Evolutionary conservation across 2,888 invertebrate genomes (phyloP).

Genomic region (Melanostoma mellinum): DNA sequence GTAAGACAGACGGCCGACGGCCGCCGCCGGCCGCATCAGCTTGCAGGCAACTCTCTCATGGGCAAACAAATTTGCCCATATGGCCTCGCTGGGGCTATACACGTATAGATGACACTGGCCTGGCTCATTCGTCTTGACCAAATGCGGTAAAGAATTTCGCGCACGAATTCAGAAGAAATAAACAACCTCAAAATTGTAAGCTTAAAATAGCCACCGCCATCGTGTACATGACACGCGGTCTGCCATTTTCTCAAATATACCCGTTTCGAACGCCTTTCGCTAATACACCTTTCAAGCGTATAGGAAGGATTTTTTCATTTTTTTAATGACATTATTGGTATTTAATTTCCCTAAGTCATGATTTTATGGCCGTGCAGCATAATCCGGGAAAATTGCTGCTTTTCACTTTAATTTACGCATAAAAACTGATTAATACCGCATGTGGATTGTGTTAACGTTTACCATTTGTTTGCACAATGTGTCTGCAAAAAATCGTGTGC

Average conservation of each 20-base stretch:
- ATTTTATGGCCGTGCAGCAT: constrained; percentile 43
- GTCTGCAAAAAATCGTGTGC: constrained; percentile 17
- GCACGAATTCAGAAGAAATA: constrained; percentile 47
- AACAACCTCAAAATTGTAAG: constrained; percentile 30
- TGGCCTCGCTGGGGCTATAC: constrained; percentile 21
- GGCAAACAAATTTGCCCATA: constrained; percentile 16
- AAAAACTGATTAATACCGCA: constrained; percentile 66
- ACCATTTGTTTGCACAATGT: constrained; percentile 38
- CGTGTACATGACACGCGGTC: constrained; percentile 15
- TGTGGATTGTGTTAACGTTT: constrained; percentile 60
- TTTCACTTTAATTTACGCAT: constrained; percentile 71
- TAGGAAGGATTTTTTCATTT: constrained; percentile 27
- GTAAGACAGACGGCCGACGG: constrained; percentile 38
- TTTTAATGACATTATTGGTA: constrained; percentile 61
- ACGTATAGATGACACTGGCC: constrained; percentile 50
- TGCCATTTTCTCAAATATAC: constrained; percentile 6
- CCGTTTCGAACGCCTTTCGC: constrained; percentile 58
- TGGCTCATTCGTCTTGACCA: constrained; percentile 58
- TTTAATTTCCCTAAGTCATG: constrained; percentile 65
- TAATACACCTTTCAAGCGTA: constrained; percentile 22
- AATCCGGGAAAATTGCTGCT: constrained; percentile 41
- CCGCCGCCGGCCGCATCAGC: neutral
- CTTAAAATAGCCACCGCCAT: constrained; percentile 40
- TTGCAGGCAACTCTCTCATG: neutral
- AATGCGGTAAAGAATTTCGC: constrained; percentile 65